phyloP scores from a whole-genome alignment of 2,113 vertebrate species.

The Pungitius pungitius region DNA sequence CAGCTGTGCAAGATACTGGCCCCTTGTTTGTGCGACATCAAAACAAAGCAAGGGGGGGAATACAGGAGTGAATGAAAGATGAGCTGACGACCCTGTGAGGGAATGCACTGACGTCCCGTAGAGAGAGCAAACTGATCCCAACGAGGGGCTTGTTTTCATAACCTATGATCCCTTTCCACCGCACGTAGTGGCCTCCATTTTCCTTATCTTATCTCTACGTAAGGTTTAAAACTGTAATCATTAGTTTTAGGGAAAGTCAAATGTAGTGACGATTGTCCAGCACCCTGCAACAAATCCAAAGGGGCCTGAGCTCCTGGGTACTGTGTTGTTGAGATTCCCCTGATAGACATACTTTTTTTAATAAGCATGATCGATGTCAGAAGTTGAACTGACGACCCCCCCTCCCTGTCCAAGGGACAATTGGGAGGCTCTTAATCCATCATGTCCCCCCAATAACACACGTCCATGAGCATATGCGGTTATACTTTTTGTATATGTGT shows the following conservation, averaged over 20 bases:
- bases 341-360: conserved; percentile 6
- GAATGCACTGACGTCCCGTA: conserved; percentile 29
- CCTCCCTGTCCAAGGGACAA: background rate
- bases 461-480: background rate
- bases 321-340: background rate
- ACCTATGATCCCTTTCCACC: conserved; percentile 26
- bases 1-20: conserved; percentile 58
- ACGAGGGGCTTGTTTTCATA: conserved; percentile 48
- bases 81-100: conserved; percentile 51
- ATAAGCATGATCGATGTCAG: conserved; percentile 23
- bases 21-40: conserved; percentile 31
- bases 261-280: background rate
- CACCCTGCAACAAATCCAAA: background rate
- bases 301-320: background rate
- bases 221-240: background rate
- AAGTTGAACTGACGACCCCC: conserved; percentile 14
- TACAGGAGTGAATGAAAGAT: conserved; percentile 46
- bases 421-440: conserved; percentile 1
- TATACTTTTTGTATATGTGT: background rate
- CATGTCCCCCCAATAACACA: background rate
- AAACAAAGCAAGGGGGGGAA: conserved; percentile 31
- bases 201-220: conserved; percentile 1
- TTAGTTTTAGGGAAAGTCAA: background rate
- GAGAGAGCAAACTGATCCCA: conserved; percentile 49
- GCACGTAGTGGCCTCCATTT: background rate